Evolutionary conservation across 2,797 vertebrate genomes (phyloP).

Genomic region (Taeniopygia guttata): DNA sequence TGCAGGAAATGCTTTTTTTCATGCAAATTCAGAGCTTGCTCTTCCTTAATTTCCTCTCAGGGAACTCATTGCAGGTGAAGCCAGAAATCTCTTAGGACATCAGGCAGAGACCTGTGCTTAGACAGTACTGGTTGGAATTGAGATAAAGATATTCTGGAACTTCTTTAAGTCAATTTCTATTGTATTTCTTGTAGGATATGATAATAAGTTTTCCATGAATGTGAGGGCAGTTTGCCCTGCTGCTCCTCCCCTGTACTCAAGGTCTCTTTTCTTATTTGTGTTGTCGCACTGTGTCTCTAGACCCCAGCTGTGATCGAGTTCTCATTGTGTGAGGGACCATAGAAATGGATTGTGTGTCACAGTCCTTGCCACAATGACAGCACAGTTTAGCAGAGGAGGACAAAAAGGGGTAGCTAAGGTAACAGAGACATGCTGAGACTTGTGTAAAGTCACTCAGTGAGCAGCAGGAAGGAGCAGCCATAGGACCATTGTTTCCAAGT

Average conservation of each 20-base stretch:
- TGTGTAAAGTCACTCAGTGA: background rate
- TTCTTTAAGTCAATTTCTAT: background rate
- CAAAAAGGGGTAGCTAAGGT: constrained; percentile 1
- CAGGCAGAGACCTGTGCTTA: background rate
- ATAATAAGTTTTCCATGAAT: background rate
- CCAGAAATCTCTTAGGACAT: background rate
- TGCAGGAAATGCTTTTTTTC: background rate
- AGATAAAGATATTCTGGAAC: background rate
- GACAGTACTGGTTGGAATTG: background rate
- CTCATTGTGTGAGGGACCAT: background rate
- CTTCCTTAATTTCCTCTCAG: background rate
- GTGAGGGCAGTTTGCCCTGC: background rate
- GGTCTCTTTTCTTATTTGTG: constrained; percentile 11
- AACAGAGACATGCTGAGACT: background rate
- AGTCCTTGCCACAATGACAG: background rate
- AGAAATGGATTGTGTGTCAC: background rate
- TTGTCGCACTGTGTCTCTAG: background rate
- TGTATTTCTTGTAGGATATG: background rate
- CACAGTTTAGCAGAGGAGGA: background rate
- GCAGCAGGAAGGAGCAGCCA: background rate
- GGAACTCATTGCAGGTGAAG: background rate
- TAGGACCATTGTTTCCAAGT: background rate
- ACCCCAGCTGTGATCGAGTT: background rate
- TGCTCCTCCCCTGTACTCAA: background rate
- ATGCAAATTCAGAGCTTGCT: background rate